Conservation (phyloP, 2,797 vertebrate species). For the Serranus cabrilla region DNA sequence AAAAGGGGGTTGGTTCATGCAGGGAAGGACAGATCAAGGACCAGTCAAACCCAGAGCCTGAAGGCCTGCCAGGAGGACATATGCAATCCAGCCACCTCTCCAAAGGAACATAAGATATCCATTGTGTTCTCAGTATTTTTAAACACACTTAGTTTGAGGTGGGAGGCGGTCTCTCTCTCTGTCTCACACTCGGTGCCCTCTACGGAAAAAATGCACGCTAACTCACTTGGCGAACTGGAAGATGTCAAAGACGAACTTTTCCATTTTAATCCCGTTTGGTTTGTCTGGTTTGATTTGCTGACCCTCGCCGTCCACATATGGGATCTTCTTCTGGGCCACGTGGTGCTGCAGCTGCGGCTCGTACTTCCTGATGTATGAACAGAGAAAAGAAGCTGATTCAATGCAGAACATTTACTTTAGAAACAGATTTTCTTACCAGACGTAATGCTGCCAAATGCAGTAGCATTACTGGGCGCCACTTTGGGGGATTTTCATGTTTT, state of each 20-base stretch:
- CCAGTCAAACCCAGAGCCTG: slow-evolving; percentile 24
- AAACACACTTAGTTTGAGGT: slow-evolving; percentile 15
- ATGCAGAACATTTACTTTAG: not conserved
- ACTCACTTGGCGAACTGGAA: slow-evolving; percentile 98
- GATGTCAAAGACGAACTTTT: slow-evolving; percentile 99
- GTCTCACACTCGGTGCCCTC: slow-evolving; percentile 28
- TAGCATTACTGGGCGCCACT: too few species aligned
- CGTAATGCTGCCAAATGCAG: too few species aligned
- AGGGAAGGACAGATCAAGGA: slow-evolving; percentile 44
- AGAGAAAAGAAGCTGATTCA: slow-evolving; percentile 7
- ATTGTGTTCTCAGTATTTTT: slow-evolving; percentile 26
- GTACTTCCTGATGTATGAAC: slow-evolving; percentile 83
- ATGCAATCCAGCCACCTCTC: slow-evolving; percentile 33
- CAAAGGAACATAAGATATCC: slow-evolving; percentile 29
- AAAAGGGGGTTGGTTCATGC: slow-evolving; percentile 46
- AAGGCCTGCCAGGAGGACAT: slow-evolving; percentile 44
- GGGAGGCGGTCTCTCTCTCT: slow-evolving; percentile 28
- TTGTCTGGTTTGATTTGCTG: slow-evolving; percentile 92
- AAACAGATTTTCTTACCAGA: not conserved
- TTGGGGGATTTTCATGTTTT: too few species aligned
- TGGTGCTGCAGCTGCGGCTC: slow-evolving; percentile 96
- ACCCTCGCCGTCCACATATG: slow-evolving; percentile 89
- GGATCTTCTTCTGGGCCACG: slow-evolving; percentile 97
- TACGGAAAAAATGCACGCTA: slow-evolving; percentile 2
- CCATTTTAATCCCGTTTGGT: slow-evolving; percentile 99